These are phyloP conservation scores for Falco rusticolus DNA, from an alignment of 2,797 vertebrate species.

Conservation along the genomic window DNA sequence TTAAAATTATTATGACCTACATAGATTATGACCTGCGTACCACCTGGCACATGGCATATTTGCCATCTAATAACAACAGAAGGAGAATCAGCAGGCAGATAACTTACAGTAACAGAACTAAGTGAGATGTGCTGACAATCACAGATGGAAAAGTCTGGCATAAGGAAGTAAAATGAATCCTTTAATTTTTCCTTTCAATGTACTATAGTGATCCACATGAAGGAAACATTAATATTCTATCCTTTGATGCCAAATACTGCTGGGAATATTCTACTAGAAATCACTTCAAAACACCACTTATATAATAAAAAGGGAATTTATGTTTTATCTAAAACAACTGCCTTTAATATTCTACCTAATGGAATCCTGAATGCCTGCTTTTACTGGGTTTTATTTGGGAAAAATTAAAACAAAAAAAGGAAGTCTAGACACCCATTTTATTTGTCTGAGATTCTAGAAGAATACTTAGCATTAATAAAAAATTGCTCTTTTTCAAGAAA, in stretches of 20 bases:
- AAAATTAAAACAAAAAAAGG: slow-evolving; percentile 22
- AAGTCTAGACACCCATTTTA: background rate
- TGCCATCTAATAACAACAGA: slow-evolving; percentile 66
- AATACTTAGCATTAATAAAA: background rate
- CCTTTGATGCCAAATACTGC: slow-evolving; percentile 34
- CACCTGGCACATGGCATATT: slow-evolving; percentile 43
- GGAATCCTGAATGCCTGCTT: background rate
- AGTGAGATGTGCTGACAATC: slow-evolving; percentile 49
- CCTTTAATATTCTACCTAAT: slow-evolving; percentile 5
- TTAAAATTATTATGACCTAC: slow-evolving; percentile 16
- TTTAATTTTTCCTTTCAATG: slow-evolving; percentile 22
- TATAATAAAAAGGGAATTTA: slow-evolving; percentile 25
- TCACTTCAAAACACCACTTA: background rate
- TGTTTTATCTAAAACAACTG: slow-evolving; percentile 31
- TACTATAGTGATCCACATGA: background rate
- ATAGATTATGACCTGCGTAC: slow-evolving; percentile 42
- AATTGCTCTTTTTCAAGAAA: slow-evolving; percentile 16
- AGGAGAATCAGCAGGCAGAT: slow-evolving; percentile 65
- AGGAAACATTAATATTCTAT: slow-evolving; percentile 47
- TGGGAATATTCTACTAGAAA: slow-evolving; percentile 41
- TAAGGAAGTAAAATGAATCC: slow-evolving; percentile 31
- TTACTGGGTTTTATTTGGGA: background rate
- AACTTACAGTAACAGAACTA: slow-evolving; percentile 42
- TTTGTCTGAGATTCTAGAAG: slow-evolving; percentile 24
- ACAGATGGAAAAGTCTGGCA: slow-evolving; percentile 60